These are phyloP conservation scores for Euwallacea similis DNA, from an alignment of 1,140 invertebrate genomes.

Conservation along the genomic window DNA sequence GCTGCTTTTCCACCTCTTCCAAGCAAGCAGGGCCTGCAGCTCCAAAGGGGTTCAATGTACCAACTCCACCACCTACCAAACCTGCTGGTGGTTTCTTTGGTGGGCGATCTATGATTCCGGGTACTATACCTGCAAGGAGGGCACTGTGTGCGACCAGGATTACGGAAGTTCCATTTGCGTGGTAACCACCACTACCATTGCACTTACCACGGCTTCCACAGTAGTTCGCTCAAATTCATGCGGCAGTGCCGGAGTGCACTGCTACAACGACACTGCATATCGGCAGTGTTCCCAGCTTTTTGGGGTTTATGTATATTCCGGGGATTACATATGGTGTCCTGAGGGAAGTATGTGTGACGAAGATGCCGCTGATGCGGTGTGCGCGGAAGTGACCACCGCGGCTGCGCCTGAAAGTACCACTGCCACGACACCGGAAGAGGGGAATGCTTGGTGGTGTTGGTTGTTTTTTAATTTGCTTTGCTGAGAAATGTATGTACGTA, in stretches of 20 bases:
- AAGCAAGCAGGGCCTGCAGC: too few species aligned
- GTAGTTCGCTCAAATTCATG: not conserved
- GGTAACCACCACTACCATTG: too few species aligned
- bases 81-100: not conserved
- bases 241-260: not conserved
- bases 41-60: slow-evolving; percentile 6
- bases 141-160: slow-evolving; percentile 2
- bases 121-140: not conserved
- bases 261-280: slow-evolving; percentile 13
- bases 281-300: not conserved
- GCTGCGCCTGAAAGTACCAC: too few species aligned
- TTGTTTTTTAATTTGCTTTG: too few species aligned
- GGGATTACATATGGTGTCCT: not conserved
- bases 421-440: too few species aligned
- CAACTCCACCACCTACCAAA: slow-evolving; percentile 8
- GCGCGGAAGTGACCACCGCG: too few species aligned
- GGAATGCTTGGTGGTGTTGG: too few species aligned
- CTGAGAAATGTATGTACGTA: too few species aligned
- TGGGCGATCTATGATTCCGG: not conserved
- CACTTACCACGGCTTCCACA: too few species aligned
- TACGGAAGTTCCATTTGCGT: not conserved
- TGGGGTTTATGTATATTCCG: not conserved
- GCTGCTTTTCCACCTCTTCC: too few species aligned
- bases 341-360: slow-evolving; percentile 4
- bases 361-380: not conserved